Evolutionary conservation across 2,888 invertebrate species (phyloP), one percentile per base, ranked within the genome.

Genomic region (Tetheella fluctuosa): DNA sequence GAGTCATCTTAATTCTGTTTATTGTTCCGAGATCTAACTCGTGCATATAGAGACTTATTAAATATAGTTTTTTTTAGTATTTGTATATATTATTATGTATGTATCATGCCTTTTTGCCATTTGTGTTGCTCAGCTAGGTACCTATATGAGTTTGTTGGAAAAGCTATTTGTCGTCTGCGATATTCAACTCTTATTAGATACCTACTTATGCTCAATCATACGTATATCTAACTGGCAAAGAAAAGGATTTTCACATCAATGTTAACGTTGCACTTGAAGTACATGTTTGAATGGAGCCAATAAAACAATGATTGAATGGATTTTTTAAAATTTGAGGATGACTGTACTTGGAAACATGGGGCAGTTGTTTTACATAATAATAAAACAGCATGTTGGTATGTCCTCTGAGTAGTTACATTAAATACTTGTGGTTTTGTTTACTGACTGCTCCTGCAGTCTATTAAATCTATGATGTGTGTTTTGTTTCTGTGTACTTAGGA

Each of bases 121-220:
- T 62, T 71, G 65, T 71, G 63, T 63, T 69, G 64, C 63, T 69
- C 69, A 71, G 67, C 64, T 71, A 64, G 61, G 59, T 65, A 59
- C 48, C 39, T 48, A 54, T 6, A 4, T 59, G 48, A 52, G 42
- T 64, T 54, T 54, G 57, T 52, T 52, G 59, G 42, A 62, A 13
- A 57, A 57, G n/a, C 61, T 59, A 64, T 64, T 68, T 60, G 13
- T 25, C 20, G 54, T 54, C 25, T 52, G 15, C 15, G 37, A 37
- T 37, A 37, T 37, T n/a, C n/a, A n/a, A n/a, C 5, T 10, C 5
- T 15, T 37, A 13, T 37, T 37, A 15, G 15, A 37, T n/a, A n/a
- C 25, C 25, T n/a, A 39, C 34, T 34, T 13, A 13, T 13, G 34
- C 34, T 39, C 39, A 39, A 5, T 39, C n/a, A 39, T 6, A 39